Evolutionary conservation across 2,113 vertebrate genomes (phyloP), one percentile per base, ranked within the genome.

Genomic region (Ranitomeya variabilis): DNA sequence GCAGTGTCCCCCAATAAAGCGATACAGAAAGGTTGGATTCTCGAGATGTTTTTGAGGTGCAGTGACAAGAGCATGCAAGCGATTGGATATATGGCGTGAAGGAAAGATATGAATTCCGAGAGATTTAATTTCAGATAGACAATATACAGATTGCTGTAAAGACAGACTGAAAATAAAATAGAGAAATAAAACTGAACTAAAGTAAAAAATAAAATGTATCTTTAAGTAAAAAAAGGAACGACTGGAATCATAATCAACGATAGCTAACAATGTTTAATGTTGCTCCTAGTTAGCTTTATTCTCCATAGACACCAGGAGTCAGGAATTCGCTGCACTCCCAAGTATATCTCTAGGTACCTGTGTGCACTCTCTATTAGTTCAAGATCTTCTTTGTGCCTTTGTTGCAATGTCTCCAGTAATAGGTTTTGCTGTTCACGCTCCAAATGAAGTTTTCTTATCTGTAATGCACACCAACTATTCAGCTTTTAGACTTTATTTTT

Each of bases 391-490:
- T 93, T 92, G 89, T 98, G 95, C 52, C 90, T 91, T 91, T 95
- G 93, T 87, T 96, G 95, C 59, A 96, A 78, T 15, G 91, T 96
- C 80, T 96, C 95, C 51, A 97, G 90, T 85, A 98, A 87, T 81
- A 94, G 90, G 37, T 91, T 93, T 66, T 94, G 95, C 90, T 97
- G 95, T 3, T 93, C 93, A 88, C 91, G 92, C 90, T 97, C 96
- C 87, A 97, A 91, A 91, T 97, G 94, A 90, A 97, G 90, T 1
- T 90, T 95, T 87, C 91, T 95, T 26, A 97, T 94, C 97, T 98
- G 88, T 37, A 74, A 19, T 62, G 31, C 1, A 9, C 21, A 78
- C 9, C 51, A 14, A 2, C 9, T n/a, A 52, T 78, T 9, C 19
- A 54, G 5, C 51, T 3, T 55, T 52, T 26, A 4, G 71, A 14